Conservation (phyloP, 2,113 vertebrate species). For the Cynoglossus semilaevis region DNA sequence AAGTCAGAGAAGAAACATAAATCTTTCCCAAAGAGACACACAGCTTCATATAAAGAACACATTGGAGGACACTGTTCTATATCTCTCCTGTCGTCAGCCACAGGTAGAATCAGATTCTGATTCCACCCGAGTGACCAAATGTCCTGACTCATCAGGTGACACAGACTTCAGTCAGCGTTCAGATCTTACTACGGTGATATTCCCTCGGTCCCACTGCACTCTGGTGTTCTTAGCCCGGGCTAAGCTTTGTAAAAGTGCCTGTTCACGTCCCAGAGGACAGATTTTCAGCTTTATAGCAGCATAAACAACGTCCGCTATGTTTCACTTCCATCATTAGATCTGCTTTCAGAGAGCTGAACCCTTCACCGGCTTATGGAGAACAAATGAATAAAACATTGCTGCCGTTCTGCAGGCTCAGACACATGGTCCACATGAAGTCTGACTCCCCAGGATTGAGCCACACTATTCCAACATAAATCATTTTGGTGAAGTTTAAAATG, state of each 20-base stretch:
- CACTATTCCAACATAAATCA: too few relatives aligned
- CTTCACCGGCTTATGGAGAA: conserved; percentile 59
- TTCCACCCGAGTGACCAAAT: conserved; percentile 16
- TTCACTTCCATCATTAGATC: conserved; percentile 52
- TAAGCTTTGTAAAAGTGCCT: conserved; percentile 42
- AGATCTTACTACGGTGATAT: conserved; percentile 25
- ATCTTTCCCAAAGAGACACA: neutral
- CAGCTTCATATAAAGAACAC: too few relatives aligned
- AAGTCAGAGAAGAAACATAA: conserved; percentile 6
- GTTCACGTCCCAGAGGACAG: conserved; percentile 53
- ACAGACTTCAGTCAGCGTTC: conserved; percentile 20
- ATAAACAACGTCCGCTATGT: conserved; percentile 46
- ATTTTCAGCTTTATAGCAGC: conserved; percentile 52
- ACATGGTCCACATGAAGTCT: conserved; percentile 20
- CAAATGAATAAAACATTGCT: conserved; percentile 68
- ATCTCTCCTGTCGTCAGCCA: conserved; percentile 3
- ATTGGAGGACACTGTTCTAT: neutral
- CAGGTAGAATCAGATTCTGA: conserved; percentile 15
- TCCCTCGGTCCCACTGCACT: conserved; percentile 40
- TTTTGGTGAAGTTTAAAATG: too few relatives aligned
- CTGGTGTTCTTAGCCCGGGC: conserved; percentile 41
- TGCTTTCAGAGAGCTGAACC: conserved; percentile 37
- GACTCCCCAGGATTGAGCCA: too few relatives aligned
- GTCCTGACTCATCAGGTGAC: conserved; percentile 32
- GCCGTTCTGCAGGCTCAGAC: conserved; percentile 34